Evolutionary conservation across 2,888 invertebrate genomes (phyloP).

Genomic region (Apamea crenata): DNA sequence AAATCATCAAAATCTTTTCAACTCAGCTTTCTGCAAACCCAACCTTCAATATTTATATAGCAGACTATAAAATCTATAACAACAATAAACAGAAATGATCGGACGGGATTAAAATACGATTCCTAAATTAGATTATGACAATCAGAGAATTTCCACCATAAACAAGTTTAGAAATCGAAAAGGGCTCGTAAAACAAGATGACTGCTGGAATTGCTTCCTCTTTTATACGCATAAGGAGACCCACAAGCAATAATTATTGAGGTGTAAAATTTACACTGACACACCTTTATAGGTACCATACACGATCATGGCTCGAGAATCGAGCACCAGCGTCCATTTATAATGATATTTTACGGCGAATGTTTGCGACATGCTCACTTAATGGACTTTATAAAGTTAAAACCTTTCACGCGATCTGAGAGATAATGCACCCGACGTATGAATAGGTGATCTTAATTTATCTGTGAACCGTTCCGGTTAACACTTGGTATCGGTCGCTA

Average conservation of each 20-base stretch:
- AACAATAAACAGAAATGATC: constrained; percentile 46
- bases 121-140: constrained; percentile 72
- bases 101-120: constrained; percentile 61
- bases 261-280: constrained; percentile 86
- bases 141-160: constrained; percentile 75
- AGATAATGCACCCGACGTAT: constrained; percentile 86
- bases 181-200: constrained; percentile 82
- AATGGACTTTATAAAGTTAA: constrained; percentile 85
- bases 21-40: background rate
- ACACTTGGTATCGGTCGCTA: constrained; percentile 83
- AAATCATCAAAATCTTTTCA: constrained; percentile 6
- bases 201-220: constrained; percentile 84
- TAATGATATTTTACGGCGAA: constrained; percentile 80
- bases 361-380: constrained; percentile 83
- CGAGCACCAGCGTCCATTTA: constrained; percentile 71
- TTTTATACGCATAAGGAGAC: constrained; percentile 75
- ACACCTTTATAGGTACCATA: constrained; percentile 78
- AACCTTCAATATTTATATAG: constrained; percentile 33
- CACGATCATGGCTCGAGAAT: constrained; percentile 57
- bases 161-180: constrained; percentile 82
- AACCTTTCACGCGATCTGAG: constrained; percentile 82
- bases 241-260: constrained; percentile 82
- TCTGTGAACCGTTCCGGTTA: constrained; percentile 85
- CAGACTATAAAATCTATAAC: constrained; percentile 46
- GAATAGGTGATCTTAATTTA: constrained; percentile 90